These are phyloP conservation scores for Desmophyllum pertusum DNA, from an alignment of 92 coral and sea anemone species.

Conservation along the genomic window DNA sequence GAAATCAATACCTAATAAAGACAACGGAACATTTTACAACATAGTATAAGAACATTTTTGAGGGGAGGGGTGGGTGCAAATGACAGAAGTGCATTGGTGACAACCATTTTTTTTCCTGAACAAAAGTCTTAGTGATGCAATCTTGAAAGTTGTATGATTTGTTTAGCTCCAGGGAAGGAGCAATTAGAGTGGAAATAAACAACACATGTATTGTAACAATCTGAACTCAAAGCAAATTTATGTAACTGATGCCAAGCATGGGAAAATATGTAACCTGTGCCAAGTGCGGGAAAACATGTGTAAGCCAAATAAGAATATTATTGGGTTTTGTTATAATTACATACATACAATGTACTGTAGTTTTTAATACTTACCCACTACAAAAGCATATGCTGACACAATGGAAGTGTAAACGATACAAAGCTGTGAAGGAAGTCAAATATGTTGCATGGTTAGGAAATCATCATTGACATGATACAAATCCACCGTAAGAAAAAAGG, in stretches of 20 bases:
- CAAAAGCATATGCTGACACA: constrained; percentile 86
- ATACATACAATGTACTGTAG: too few relatives aligned
- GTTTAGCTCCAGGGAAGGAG: too few relatives aligned
- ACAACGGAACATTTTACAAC: not conserved
- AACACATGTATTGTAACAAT: too few relatives aligned
- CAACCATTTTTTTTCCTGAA: too few relatives aligned
- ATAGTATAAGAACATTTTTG: not conserved
- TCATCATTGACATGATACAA: not conserved
- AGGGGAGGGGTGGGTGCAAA: not conserved
- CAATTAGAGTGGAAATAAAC: too few relatives aligned
- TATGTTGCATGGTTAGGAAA: not conserved
- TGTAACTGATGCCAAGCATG: not conserved
- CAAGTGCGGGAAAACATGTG: not conserved
- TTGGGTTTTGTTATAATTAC: not conserved
- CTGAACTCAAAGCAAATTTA: not conserved
- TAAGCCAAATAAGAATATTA: not conserved
- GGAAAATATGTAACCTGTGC: too few relatives aligned
- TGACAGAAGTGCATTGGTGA: not conserved
- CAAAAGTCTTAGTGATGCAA: too few relatives aligned
- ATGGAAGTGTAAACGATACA: constrained; percentile 85
- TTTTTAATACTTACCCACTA: constrained; percentile 87
- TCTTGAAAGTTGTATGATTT: not conserved
- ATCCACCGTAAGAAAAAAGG: too few relatives aligned
- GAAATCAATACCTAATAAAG: constrained; percentile 67
- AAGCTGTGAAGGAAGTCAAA: constrained; percentile 49